Percentiles rank a stretch among this genome's conserved stretches.
Evolutionary conservation across 2,113 vertebrate species (phyloP).

Genomic region (Caranx ignobilis): DNA sequence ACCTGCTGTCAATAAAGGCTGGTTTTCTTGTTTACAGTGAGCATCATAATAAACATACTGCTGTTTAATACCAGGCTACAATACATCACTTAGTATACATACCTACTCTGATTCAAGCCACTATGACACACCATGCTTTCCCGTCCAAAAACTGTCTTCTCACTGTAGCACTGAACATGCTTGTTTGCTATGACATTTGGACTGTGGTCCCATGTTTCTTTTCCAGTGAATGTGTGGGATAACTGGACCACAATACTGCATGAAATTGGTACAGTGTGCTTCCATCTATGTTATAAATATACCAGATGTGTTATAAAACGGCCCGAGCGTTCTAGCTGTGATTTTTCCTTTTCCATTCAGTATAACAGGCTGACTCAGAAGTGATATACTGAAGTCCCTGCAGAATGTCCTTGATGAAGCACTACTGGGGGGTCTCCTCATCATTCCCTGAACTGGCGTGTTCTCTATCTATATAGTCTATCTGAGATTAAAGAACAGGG

Average conservation of each 20-base stretch:
- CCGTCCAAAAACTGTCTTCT: neutral
- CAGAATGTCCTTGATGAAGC: constrained; percentile 63
- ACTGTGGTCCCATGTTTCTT: constrained; percentile 1
- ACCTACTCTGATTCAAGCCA: neutral
- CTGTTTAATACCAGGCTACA: neutral
- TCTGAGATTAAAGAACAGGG: constrained; percentile 71
- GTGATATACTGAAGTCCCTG: constrained; percentile 23
- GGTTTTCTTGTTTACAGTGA: neutral
- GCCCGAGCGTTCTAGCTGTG: neutral
- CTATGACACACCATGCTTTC: neutral
- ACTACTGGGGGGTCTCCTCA: constrained; percentile 36
- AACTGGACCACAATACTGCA: neutral
- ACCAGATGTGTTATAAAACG: neutral
- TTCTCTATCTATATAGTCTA: constrained; percentile 59
- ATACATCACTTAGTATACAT: neutral
- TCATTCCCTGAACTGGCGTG: constrained; percentile 56
- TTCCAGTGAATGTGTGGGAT: neutral
- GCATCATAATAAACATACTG: neutral
- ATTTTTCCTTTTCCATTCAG: constrained; percentile 5
- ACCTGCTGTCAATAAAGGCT: neutral
- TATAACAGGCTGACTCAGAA: constrained; percentile 5
- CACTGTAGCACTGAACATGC: neutral
- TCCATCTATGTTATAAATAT: neutral
- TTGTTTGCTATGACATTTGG: neutral
- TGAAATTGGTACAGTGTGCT: constrained; percentile 4